Evolutionary conservation across 2,113 vertebrate genomes (phyloP).

Genomic region (Gavia stellata): DNA sequence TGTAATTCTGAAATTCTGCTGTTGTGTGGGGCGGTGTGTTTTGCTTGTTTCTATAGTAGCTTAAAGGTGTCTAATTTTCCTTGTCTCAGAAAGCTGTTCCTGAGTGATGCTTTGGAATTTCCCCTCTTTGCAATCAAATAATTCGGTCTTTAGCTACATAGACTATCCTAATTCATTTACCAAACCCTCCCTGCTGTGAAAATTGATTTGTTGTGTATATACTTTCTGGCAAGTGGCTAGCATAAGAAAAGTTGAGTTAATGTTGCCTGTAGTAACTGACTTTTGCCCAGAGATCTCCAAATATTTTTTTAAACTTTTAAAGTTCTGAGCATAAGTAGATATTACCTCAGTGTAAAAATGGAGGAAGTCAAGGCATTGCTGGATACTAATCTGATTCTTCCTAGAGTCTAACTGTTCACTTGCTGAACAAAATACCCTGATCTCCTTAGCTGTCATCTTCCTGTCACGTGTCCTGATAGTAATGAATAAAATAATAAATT

Average conservation of each 20-base stretch:
- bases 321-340: not conserved
- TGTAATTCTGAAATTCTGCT: not conserved
- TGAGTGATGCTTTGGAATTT: not conserved
- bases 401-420: not conserved
- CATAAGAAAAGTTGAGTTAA: not conserved
- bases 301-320: not conserved
- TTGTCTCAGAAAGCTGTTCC: not conserved
- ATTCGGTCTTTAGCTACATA: fast-evolving
- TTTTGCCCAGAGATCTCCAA: not conserved
- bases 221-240: not conserved
- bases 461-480: not conserved
- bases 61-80: not conserved
- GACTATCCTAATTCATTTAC: not conserved
- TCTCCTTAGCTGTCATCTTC: not conserved
- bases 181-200: not conserved
- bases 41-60: not conserved
- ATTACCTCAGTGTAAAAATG: not conserved
- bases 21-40: not conserved
- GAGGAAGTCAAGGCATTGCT: not conserved
- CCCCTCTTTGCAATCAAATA: not conserved
- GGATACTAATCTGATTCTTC: not conserved
- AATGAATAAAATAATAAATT: not conserved
- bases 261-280: not conserved
- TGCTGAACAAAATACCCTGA: not conserved
- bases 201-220: not conserved